A percentile compares a stretch with the other conserved stretches of the same genome.
phyloP scores from a whole-genome alignment of 1,140 invertebrate species.

The Phthorimaea operculella region DNA sequence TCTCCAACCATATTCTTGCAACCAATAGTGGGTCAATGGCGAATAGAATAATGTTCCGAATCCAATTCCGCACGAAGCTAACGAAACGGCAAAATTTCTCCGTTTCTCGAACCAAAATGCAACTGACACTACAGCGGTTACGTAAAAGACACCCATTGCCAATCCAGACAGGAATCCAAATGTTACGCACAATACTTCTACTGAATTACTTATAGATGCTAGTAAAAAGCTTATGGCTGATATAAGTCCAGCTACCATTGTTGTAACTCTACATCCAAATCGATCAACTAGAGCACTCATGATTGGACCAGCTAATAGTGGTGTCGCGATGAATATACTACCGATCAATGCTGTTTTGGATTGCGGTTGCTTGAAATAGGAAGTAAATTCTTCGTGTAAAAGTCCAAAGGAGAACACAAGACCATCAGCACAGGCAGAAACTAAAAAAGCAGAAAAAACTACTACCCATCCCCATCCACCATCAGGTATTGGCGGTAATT shows the following conservation, averaged over 20 bases:
- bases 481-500: slow-evolving; percentile 48
- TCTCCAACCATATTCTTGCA: slow-evolving; percentile 83
- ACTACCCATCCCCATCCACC: slow-evolving; percentile 83
- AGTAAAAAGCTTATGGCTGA: slow-evolving; percentile 81
- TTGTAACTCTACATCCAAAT: slow-evolving; percentile 86
- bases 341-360: slow-evolving; percentile 87
- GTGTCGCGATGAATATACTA: slow-evolving; percentile 87
- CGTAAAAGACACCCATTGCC: slow-evolving; percentile 85
- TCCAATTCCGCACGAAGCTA: slow-evolving; percentile 56
- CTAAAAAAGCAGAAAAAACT: slow-evolving; percentile 81
- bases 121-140: slow-evolving; percentile 91
- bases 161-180: slow-evolving; percentile 88
- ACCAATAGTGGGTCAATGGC: slow-evolving; percentile 76
- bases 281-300: slow-evolving; percentile 89
- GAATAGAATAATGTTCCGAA: slow-evolving; percentile 80
- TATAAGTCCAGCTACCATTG: slow-evolving; percentile 79
- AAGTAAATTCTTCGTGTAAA: slow-evolving; percentile 83
- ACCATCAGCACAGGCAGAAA: slow-evolving; percentile 90
- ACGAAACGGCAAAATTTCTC: slow-evolving; percentile 83
- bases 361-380: slow-evolving; percentile 81
- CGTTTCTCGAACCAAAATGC: slow-evolving; percentile 96
- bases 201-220: slow-evolving; percentile 75
- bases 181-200: slow-evolving; percentile 81
- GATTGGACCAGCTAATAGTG: slow-evolving; percentile 84
- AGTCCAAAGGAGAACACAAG: slow-evolving; percentile 92